phyloP scores from a whole-genome alignment of 2,797 vertebrate species.

The Gymnothorax reevesii region DNA sequence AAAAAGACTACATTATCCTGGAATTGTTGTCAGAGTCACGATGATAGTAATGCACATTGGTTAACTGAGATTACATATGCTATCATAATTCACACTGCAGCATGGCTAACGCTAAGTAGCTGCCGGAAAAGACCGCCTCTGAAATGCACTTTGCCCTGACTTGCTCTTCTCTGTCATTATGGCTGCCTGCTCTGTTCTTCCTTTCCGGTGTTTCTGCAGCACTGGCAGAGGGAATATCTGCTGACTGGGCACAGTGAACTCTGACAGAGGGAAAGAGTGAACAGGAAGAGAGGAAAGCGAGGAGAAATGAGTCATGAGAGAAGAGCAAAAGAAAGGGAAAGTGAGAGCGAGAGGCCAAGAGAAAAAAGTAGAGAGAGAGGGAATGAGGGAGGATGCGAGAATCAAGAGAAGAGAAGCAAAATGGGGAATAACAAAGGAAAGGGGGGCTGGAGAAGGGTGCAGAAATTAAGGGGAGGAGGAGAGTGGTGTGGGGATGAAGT shows the following conservation, averaged over 20 bases:
- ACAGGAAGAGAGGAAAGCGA: not conserved
- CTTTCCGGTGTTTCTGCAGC: slow-evolving; percentile 54
- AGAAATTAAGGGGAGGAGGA: not conserved
- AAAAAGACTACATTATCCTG: too few species aligned
- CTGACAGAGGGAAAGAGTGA: slow-evolving; percentile 41
- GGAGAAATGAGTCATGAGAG: not conserved
- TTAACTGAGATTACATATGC: not conserved
- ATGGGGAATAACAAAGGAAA: not conserved
- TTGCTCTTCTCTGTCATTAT: slow-evolving; percentile 21
- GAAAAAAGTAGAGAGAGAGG: not conserved
- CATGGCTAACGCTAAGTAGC: not conserved
- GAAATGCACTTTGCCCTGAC: slow-evolving; percentile 24
- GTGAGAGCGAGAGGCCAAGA: not conserved
- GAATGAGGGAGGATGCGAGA: slow-evolving; percentile 4
- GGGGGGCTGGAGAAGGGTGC: not conserved
- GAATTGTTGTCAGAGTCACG: not conserved
- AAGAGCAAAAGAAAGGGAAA: not conserved
- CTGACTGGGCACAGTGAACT: slow-evolving; percentile 73
- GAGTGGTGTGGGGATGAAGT: not conserved
- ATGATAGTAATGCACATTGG: not conserved
- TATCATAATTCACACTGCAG: slow-evolving; percentile 3
- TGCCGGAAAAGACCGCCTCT: not conserved
- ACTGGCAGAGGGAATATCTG: slow-evolving; percentile 62
- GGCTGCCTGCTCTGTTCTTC: not conserved
- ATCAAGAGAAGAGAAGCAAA: not conserved